Base-by-base conservation (phyloP, 2,797 vertebrate genomes). In the Capromys pilorides region DNA sequence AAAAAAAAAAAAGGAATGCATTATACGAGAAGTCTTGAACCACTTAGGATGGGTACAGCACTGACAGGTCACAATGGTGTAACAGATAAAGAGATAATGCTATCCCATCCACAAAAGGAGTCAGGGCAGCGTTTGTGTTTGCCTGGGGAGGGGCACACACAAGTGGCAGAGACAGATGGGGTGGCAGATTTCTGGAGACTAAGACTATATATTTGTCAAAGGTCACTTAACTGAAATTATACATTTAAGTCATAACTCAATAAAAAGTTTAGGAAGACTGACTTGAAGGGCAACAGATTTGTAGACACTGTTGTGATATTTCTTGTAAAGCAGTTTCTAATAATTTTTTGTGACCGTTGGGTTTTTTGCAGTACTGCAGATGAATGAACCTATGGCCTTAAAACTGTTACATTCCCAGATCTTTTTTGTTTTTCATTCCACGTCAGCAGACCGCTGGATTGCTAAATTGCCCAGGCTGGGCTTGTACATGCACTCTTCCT, bases 251-350 rank as follows among this genome's bases (percentile, higher is more conserved):
- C 5, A 31, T 77, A 90, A 77, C 16, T 90, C 59, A 21, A 19
- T 57, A 82, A 87, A 93, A 87, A 77, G 54, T 78, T 64, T 82
- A 61, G 86, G 51, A 41, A 90, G 67, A 67, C 36, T 26, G 36
- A 80, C n/a, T 6, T 82, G 75, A 71, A 84, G 31, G 78, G 77
- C 28, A 77, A 73, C 0, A 92, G 54, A 36, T 64, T 80, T 69
- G 4, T 66, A 71, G 7, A 73, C 11, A 71, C 6, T 88, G 13
- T 57, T 28, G 26, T n/a, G 31, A 90, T 39, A 39, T 21, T 93
- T 88, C n/a, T 69, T 78, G 24, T 8, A 84, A 88, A 94, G 36
- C 24, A 91, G 79, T 49, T 75, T 88, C 41, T 81, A 86, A 84
- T 24, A 28, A 45, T 26, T 49, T 69, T 69, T 49, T 31, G 11